Base-by-base conservation (phyloP, 2,888 invertebrate genomes). In the Tubulanus polymorphus region DNA sequence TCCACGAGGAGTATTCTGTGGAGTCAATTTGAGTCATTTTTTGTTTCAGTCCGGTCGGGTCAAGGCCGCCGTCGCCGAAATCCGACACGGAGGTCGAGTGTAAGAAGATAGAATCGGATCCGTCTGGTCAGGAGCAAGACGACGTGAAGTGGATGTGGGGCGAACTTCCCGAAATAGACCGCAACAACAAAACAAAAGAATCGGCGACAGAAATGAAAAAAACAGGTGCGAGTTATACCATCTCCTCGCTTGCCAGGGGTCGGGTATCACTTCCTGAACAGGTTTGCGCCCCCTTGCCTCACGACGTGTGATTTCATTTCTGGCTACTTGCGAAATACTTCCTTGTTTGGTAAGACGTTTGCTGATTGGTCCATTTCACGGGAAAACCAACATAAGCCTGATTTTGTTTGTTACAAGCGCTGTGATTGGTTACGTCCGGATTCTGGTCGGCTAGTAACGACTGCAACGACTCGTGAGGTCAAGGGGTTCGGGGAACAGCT, bases 51-150 rank as follows among this genome's bases (percentile, higher is more conserved):
- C 79, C 79, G n/a, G 70, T 72, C 60, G 81, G 84, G 59, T 88
- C 88, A 32, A 85, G 92, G 57, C 86, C 89, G 37, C 86, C 87
- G 62, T 89, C 91, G 15, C 93, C 93, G 6, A 93, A 93, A 78
- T 94, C 94, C 41, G 96, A 96, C 79, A 93, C 94, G 0, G 96
- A 96, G 76, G 88, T 92, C 72, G 95, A 95, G 79, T 73, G 79
- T 54, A 71, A 64, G 54, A 79, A 66, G 37, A 68, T 59, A 30
- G 67, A 65, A 92, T 93, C 93, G 86, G 89, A 64, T 90, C 51
- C 53, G 10, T 59, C 93, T 93, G 93, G 93, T 23, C n/a, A n/a
- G n/a, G 91, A 92, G 75, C 81, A 59, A 51, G 61, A 63, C 41
- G 60, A 60, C 37, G 30, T 67, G 48, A 65, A 71, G 57, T 80